Conservation (phyloP, 2,797 vertebrate species). For the Dendrocincla tyrannina region DNA sequence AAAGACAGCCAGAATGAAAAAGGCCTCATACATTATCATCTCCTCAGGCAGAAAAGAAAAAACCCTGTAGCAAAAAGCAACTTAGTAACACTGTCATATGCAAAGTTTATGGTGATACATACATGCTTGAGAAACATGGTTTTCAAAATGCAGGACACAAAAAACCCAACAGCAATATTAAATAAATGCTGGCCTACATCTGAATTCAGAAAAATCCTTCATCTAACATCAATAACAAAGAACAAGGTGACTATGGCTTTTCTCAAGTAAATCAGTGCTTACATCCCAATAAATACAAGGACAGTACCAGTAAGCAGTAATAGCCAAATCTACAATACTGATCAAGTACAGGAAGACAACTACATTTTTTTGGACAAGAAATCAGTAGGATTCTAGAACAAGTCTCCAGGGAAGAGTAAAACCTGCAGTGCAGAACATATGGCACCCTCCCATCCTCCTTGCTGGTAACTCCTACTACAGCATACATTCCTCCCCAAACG, state of each 20-base stretch:
- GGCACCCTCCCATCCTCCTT: constrained; percentile 9
- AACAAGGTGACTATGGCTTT: background rate
- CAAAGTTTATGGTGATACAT: background rate
- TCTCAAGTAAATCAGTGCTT: background rate
- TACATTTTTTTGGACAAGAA: background rate
- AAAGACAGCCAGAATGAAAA: background rate
- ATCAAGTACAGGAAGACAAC: background rate
- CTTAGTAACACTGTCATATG: background rate
- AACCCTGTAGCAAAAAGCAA: background rate
- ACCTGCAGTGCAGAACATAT: constrained; percentile 42
- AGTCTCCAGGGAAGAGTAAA: constrained; percentile 12
- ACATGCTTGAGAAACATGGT: background rate
- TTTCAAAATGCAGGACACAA: background rate
- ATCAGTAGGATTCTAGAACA: constrained; percentile 12
- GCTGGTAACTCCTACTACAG: constrained; percentile 29
- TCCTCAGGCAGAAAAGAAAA: background rate
- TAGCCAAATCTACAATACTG: background rate
- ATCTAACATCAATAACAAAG: background rate
- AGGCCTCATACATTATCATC: background rate
- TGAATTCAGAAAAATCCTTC: background rate
- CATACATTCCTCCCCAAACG: background rate
- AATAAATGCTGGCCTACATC: background rate
- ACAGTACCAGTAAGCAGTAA: background rate
- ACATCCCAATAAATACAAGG: background rate
- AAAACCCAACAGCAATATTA: background rate